These are phyloP conservation scores for Chaetogeoica ovagalla DNA, from an alignment of 2,888 invertebrate species.

Conservation along the genomic window DNA sequence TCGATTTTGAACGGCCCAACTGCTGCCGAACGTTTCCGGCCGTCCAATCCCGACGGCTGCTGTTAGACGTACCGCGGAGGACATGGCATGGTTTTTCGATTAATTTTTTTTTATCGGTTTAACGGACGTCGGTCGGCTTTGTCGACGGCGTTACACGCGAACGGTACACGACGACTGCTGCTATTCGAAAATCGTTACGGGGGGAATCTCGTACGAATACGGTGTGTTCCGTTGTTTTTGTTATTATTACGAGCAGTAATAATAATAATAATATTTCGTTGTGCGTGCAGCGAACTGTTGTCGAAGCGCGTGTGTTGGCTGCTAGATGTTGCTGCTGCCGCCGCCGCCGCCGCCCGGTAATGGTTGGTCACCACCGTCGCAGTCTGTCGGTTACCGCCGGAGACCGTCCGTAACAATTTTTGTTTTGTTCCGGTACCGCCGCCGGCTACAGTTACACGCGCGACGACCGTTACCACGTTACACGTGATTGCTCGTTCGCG, in stretches of 20 bases:
- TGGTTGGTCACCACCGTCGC: slow-evolving; percentile 21
- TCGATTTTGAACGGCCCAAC: slow-evolving; percentile 42
- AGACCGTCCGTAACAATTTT: too few species aligned
- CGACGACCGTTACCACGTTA: too few species aligned
- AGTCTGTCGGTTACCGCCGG: too few species aligned
- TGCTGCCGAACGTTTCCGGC: slow-evolving; percentile 33
- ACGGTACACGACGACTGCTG: background rate
- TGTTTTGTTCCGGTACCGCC: too few species aligned
- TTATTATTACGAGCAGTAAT: background rate
- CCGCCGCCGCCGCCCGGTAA: background rate
- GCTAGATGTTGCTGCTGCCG: slow-evolving; percentile 1
- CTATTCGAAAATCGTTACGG: slow-evolving; percentile 6
- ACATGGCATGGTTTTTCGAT: background rate
- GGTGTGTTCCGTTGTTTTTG: background rate
- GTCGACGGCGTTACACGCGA: background rate
- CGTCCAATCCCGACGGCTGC: slow-evolving; percentile 6
- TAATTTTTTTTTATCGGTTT: background rate
- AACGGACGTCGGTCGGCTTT: slow-evolving; percentile 8
- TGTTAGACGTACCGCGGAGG: background rate
- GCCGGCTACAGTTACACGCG: too few species aligned
- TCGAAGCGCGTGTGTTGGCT: slow-evolving; percentile 13
- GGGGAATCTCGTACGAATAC: slow-evolving; percentile 6
- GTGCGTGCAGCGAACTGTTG: background rate
- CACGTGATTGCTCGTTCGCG: too few species aligned
- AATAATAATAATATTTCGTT: background rate